These are phyloP conservation scores for Chionoecetes opilio DNA, from an alignment of 1,140 invertebrate species.

Conservation along the genomic window DNA sequence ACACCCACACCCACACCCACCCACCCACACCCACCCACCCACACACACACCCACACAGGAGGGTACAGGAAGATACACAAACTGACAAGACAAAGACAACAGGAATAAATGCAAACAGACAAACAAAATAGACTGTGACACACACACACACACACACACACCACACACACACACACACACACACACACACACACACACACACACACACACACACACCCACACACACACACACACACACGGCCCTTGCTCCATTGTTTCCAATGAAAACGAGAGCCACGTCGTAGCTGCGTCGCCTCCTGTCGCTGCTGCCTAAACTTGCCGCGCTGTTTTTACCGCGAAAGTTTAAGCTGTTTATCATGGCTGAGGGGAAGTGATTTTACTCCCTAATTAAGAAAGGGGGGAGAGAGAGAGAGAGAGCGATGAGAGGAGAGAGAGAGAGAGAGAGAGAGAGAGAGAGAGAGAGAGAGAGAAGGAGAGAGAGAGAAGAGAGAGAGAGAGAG, in stretches of 20 bases:
- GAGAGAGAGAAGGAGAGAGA: conserved; percentile 17
- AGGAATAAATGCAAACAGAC: too few species aligned
- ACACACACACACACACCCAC: too few species aligned
- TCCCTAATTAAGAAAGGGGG: not conserved
- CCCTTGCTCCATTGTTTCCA: not conserved
- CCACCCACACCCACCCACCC: too few species aligned
- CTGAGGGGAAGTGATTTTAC: conserved; percentile 28
- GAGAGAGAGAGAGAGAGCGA: conserved; percentile 17
- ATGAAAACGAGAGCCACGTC: not conserved
- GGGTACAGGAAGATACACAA: too few species aligned
- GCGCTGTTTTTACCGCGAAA: conserved; percentile 5
- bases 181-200: too few species aligned
- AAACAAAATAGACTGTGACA: too few species aligned
- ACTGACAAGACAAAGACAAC: too few species aligned
- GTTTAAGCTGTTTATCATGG: conserved; percentile 29
- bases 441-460: conserved; percentile 27
- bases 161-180: too few species aligned
- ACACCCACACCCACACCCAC: too few species aligned
- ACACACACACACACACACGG: too few species aligned
- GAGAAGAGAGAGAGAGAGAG: not conserved
- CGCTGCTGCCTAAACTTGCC: conserved; percentile 15
- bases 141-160: too few species aligned
- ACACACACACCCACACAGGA: too few species aligned
- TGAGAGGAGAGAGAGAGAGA: not conserved
- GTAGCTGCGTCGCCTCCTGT: not conserved